phyloP scores from a whole-genome alignment of 2,797 vertebrate species.

The Leptodactylus fallax region DNA sequence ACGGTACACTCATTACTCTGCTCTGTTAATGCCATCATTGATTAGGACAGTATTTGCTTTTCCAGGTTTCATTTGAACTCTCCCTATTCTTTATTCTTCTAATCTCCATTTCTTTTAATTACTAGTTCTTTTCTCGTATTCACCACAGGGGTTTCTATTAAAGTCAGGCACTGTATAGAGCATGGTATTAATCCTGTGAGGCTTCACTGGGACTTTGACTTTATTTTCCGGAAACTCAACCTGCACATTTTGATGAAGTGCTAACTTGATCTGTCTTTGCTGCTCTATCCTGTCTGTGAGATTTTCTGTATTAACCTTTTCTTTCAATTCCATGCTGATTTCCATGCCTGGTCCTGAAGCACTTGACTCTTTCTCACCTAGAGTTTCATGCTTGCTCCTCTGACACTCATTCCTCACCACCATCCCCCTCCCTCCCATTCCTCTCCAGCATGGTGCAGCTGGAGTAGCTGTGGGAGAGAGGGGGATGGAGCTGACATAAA shows the following conservation, averaged over 20 bases:
- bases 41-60: background rate
- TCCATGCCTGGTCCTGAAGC: background rate
- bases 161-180: slow-evolving; percentile 28
- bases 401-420: background rate
- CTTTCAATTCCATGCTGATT: background rate
- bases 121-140: background rate
- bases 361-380: slow-evolving; percentile 38
- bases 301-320: background rate
- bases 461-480: slow-evolving; percentile 29
- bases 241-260: background rate
- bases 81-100: slow-evolving; percentile 32
- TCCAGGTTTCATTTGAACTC: background rate
- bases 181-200: slow-evolving; percentile 21
- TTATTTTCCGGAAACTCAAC: background rate
- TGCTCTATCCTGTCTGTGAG: background rate
- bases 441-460: slow-evolving; percentile 40
- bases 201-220: slow-evolving; percentile 10
- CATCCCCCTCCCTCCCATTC: background rate
- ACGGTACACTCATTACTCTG: background rate
- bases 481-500: slow-evolving; percentile 46
- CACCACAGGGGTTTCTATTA: slow-evolving; percentile 40
- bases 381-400: background rate
- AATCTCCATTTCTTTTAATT: slow-evolving; percentile 41
- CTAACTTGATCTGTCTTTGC: background rate
- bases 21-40: background rate